Base-by-base conservation (phyloP, 2,113 vertebrate species). In the Cephalopholis sonnerati region DNA sequence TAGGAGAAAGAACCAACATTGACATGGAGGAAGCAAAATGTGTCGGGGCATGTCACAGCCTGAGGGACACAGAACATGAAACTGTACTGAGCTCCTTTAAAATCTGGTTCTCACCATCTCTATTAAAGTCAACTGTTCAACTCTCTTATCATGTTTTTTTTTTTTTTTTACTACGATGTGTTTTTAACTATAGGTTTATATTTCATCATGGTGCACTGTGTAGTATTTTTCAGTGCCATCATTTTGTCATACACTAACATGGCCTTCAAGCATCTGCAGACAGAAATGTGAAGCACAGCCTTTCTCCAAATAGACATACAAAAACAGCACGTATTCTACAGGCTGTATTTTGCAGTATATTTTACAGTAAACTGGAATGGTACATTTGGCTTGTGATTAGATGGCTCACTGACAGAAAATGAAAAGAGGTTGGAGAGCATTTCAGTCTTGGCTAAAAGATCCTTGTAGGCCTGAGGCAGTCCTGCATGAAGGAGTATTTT, bases 381-480 rank as follows among this genome's bases (percentile, higher is more conserved):
- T 50, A 27, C 7, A 69, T 54, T 5, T 57, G 25, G 6, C 44
- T 54, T 54, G 57, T 39, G 16, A 74, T 69, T 7, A n/a, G 22
- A 44, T 12, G 63, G 25, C 24, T 65, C 29, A 13, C 29, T 44
- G 16, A 55, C 48, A 84, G 50, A 57, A 68, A 67, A 55, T 61
- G 67, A 73, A 77, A 73, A 77, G 25, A 69, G 29, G 39, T 6
- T 65, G 10, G 32, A 76, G 50, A 64, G 54, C 32, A 71, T 53
- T 59, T 76, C n/a, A 65, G 12, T 71, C 20, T 55, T 51, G n/a
- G 41, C 24, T 75, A 72, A 48, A 29, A 46, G 53, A 46, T n/a
- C 39, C 51, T 24, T 70, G 72, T 48, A 39, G 73, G 72, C 44
- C 77, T 29, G 65, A 72, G 83, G 46, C 59, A 36, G 50, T 63